A percentile compares a stretch with the other conserved stretches of the same genome.
phyloP scores from a whole-genome alignment of 2,888 invertebrate genomes.

The Temnothorax ravouxi region DNA sequence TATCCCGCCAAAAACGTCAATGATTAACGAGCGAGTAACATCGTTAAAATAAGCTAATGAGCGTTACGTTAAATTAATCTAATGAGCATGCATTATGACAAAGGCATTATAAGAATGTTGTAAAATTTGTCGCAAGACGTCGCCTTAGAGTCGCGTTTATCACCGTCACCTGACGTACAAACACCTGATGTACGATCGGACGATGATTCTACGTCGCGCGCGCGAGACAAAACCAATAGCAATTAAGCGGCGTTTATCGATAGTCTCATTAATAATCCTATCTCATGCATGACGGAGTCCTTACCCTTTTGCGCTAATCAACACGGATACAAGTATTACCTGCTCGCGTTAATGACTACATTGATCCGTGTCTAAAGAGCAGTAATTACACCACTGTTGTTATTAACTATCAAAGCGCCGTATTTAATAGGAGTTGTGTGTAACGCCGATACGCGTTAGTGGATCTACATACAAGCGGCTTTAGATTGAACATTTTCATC shows the following conservation, averaged over 20 bases:
- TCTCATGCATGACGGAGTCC: conserved; percentile 34
- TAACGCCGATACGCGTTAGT: conserved; percentile 8
- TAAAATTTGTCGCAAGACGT: conserved; percentile 42
- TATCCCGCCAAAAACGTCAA: not conserved
- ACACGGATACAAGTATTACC: conserved; percentile 31
- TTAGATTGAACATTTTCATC: conserved; percentile 16
- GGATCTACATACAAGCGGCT: not conserved
- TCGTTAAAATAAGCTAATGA: conserved; percentile 26
- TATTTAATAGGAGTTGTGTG: conserved; percentile 18
- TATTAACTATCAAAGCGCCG: conserved; percentile 17
- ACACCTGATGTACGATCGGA: conserved; percentile 39
- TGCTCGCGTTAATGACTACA: conserved; percentile 32
- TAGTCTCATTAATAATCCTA: conserved; percentile 51
- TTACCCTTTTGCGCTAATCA: conserved; percentile 50
- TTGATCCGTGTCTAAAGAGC: conserved; percentile 35
- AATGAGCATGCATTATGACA: conserved; percentile 37
- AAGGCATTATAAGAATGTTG: not conserved
- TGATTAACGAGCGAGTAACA: conserved; percentile 38
- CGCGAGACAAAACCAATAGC: conserved; percentile 49
- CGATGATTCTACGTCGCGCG: conserved; percentile 40
- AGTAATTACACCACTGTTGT: conserved; percentile 38
- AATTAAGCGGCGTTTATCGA: conserved; percentile 53
- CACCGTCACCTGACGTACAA: conserved; percentile 37
- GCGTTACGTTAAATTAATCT: conserved; percentile 33
- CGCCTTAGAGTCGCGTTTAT: conserved; percentile 18